phyloP scores from a whole-genome alignment of 2,113 vertebrate species.

The Pavo muticus region DNA sequence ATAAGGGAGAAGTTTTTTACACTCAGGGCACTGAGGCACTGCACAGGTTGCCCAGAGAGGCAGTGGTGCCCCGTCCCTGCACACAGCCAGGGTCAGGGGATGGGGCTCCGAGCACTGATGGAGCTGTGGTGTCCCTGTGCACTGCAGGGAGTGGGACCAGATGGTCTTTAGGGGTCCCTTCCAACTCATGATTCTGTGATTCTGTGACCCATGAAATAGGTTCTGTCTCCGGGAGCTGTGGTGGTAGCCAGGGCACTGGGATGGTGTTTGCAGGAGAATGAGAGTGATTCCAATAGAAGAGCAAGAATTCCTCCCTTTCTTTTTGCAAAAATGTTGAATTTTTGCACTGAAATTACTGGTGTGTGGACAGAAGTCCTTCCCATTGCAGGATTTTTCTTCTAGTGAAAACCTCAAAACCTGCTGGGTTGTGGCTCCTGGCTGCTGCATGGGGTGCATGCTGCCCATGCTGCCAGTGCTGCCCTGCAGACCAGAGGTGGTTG shows the following conservation, averaged over 20 bases:
- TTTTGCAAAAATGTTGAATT: not conserved
- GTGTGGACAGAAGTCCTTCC: not conserved
- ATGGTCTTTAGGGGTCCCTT: too few relatives aligned
- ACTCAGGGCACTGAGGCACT: too few relatives aligned
- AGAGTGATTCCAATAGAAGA: not conserved
- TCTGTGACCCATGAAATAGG: rapidly evolving
- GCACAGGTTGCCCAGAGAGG: too few relatives aligned
- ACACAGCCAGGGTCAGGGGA: too few relatives aligned
- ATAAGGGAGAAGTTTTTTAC: too few relatives aligned
- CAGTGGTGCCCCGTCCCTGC: too few relatives aligned
- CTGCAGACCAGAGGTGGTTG: rapidly evolving
- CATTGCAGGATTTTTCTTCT: not conserved
- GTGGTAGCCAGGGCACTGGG: not conserved
- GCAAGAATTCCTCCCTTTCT: not conserved
- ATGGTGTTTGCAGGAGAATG: not conserved
- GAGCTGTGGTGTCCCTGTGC: too few relatives aligned
- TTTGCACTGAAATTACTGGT: not conserved
- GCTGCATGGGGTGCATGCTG: not conserved
- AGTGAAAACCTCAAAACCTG: not conserved
- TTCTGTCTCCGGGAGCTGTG: not conserved
- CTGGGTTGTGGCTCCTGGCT: not conserved
- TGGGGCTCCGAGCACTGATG: too few relatives aligned
- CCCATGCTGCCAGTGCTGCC: rapidly evolving
- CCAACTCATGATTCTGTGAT: too few relatives aligned
- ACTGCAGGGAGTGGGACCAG: too few relatives aligned